phyloP scores from a whole-genome alignment of 2,888 invertebrate species.

The Pachliopta kotzebuea region DNA sequence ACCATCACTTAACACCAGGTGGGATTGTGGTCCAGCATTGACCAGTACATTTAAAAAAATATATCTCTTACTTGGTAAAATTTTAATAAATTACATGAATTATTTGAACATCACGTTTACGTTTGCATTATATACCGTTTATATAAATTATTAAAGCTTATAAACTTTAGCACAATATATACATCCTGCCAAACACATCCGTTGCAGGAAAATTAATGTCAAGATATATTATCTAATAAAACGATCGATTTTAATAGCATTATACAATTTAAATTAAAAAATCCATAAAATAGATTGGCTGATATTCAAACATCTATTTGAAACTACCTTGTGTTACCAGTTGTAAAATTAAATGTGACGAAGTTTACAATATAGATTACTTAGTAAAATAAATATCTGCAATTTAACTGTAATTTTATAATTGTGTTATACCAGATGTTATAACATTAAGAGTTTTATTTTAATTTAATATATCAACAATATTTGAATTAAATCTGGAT shows the following conservation, averaged over 20 bases:
- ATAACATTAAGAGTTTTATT: neutral
- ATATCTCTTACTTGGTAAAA: neutral
- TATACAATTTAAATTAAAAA: slow-evolving; percentile 7
- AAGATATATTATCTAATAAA: slow-evolving; percentile 23
- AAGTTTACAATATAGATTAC: neutral
- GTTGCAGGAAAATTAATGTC: slow-evolving; percentile 22
- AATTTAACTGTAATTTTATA: neutral
- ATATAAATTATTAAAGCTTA: slow-evolving; percentile 19
- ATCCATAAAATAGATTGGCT: slow-evolving; percentile 12
- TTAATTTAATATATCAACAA: no score
- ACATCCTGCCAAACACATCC: slow-evolving; percentile 27
- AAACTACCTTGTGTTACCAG: neutral
- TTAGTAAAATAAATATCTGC: neutral
- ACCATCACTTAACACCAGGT: no score
- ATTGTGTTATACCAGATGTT: neutral
- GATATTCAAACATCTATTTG: slow-evolving; percentile 4
- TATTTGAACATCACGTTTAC: neutral
- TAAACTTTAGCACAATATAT: slow-evolving; percentile 16
- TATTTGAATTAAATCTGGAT: neutral
- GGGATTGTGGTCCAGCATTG: no score
- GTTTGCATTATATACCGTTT: neutral
- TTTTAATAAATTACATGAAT: neutral
- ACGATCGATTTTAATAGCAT: slow-evolving; percentile 18
- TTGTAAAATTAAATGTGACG: neutral
- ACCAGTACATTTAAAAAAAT: no score